phyloP scores from a whole-genome alignment of 1,140 invertebrate species.

The Bombus vancouverensis region DNA sequence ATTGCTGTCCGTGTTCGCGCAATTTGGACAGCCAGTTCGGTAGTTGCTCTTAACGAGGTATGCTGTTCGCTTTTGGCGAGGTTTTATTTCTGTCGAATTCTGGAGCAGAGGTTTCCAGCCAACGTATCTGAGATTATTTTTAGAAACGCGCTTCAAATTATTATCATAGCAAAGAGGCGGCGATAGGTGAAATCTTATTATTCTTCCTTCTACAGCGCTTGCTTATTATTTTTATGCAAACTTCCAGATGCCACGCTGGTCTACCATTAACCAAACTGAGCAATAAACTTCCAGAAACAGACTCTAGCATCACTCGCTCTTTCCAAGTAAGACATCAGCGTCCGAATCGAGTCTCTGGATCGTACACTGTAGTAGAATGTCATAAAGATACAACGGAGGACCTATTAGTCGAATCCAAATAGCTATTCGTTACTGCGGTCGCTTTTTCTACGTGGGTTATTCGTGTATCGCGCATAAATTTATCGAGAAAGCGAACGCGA shows the following conservation, averaged over 20 bases:
- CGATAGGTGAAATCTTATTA: background rate
- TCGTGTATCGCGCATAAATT: background rate
- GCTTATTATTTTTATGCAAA: background rate
- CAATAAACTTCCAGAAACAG: background rate
- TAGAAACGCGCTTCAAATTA: background rate
- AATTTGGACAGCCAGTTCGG: background rate
- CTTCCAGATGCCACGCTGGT: background rate
- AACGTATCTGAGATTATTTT: background rate
- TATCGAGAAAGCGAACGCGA: background rate
- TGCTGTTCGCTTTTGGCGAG: background rate
- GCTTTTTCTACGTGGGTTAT: too few relatives aligned
- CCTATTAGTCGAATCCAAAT: background rate
- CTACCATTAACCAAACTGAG: background rate
- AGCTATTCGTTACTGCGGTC: too few relatives aligned
- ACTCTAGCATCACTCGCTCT: background rate
- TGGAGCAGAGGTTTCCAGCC: background rate
- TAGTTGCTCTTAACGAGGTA: constrained; percentile 15
- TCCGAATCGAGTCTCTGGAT: too few relatives aligned
- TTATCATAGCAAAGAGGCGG: background rate
- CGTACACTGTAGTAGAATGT: too few relatives aligned
- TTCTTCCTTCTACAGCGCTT: background rate
- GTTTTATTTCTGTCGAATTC: background rate
- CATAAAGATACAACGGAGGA: background rate
- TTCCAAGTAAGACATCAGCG: too few relatives aligned
- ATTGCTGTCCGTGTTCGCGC: background rate